A percentile compares a stretch with the other conserved stretches of the same genome.
These are phyloP conservation scores for Clarias pachynema DNA, from an alignment of 2,797 vertebrate species.

Conservation along the genomic window DNA sequence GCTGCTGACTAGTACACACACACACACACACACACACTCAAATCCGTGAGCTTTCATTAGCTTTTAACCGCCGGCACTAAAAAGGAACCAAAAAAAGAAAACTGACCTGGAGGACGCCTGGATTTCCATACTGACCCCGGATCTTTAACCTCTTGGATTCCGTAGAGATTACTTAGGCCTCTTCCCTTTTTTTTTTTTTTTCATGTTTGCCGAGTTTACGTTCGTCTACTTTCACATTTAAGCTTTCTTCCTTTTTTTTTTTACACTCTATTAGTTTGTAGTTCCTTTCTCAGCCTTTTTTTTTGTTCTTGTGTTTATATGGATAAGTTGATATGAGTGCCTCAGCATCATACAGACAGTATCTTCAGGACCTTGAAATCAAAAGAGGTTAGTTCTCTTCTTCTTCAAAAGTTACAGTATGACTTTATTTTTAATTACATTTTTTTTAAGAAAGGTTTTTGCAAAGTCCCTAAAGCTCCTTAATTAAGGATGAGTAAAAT, in stretches of 20 bases:
- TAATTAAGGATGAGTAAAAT: neutral
- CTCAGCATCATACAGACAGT: constrained; percentile 74
- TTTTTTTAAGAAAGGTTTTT: neutral
- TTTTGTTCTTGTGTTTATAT: constrained; percentile 15
- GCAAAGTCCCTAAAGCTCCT: neutral
- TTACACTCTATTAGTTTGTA: constrained; percentile 9
- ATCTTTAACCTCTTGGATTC: constrained; percentile 61
- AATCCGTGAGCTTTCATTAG: neutral
- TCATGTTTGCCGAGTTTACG: constrained; percentile 2
- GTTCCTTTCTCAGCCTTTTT: constrained; percentile 18
- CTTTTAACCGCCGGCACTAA: neutral
- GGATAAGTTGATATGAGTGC: constrained; percentile 69
- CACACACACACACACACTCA: constrained; percentile 30
- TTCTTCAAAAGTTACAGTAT: constrained; percentile 11
- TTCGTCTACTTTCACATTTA: neutral
- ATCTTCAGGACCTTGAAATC: constrained; percentile 76
- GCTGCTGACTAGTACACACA: constrained; percentile 37
- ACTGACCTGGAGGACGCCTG: constrained; percentile 36
- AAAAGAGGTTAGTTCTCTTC: constrained; percentile 76
- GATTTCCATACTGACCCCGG: constrained; percentile 66
- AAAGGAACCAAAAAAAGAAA: constrained; percentile 3
- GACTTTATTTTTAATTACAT: neutral
- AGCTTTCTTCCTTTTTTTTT: neutral
- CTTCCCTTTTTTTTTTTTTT: constrained; percentile 32
- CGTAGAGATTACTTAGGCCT: constrained; percentile 35